Evolutionary conservation across 1,140 invertebrate genomes (phyloP).

Genomic region (Phthorimaea operculella): DNA sequence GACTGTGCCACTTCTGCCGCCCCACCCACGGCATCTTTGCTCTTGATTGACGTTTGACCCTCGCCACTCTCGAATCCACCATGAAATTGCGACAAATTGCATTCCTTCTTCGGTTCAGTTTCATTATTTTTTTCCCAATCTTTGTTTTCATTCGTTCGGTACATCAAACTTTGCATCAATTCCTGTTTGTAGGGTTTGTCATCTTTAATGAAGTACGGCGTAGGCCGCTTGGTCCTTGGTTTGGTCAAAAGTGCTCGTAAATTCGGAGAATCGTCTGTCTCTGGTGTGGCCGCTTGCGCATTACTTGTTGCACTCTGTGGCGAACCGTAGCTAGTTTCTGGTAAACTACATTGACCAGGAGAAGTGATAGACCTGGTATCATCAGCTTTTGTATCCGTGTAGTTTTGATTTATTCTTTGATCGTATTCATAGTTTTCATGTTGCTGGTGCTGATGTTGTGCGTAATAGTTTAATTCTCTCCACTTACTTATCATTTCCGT

Average conservation of each 20-base stretch:
- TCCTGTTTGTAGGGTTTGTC: constrained; percentile 38
- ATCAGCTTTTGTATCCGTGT: constrained; percentile 27
- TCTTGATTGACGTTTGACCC: constrained; percentile 39
- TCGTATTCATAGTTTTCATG: constrained; percentile 32
- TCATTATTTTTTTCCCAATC: constrained; percentile 48
- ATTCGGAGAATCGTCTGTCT: constrained; percentile 40
- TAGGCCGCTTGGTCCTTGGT: constrained; percentile 20
- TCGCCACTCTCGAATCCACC: constrained; percentile 41
- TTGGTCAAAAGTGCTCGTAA: constrained; percentile 34
- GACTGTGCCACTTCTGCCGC: constrained; percentile 40
- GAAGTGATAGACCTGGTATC: constrained; percentile 38
- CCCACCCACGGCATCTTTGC: constrained; percentile 35
- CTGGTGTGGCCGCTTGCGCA: constrained; percentile 31
- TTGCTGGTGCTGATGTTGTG: constrained; percentile 24
- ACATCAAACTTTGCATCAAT: constrained; percentile 32
- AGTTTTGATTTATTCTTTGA: constrained; percentile 21
- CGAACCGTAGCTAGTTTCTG: constrained; percentile 47
- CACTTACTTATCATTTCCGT: constrained; percentile 45
- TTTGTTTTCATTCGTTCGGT: constrained; percentile 25
- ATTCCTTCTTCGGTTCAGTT: constrained; percentile 28
- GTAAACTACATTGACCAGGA: constrained; percentile 41
- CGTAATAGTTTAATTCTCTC: constrained; percentile 43
- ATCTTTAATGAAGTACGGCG: constrained; percentile 29
- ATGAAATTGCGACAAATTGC: constrained; percentile 56
- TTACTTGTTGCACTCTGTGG: constrained; percentile 38